Base-by-base conservation (phyloP, 2,888 invertebrate genomes). In the Amphimallon solstitiale region DNA sequence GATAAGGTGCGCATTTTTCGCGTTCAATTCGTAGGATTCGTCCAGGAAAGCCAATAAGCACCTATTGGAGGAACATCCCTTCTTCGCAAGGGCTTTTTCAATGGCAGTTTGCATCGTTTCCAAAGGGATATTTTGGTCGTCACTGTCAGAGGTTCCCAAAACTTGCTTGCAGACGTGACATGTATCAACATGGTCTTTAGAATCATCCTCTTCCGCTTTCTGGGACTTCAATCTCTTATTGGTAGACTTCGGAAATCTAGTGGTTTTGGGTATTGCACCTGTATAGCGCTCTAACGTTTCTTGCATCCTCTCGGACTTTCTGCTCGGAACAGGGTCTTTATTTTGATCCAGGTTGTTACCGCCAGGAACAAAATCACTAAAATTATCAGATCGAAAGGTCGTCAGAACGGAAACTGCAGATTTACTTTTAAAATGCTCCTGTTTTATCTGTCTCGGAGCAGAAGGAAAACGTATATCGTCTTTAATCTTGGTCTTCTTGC, bases 21-120 rank as follows among this genome's bases (percentile, higher is more conserved):
- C 59, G 54, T 60, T 66, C 14, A 66, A 40, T 35, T 66, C 66
- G 15, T 52, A 66, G 1, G 60, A 52, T 35, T 66, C 52, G 51
- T 66, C 59, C 1, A 66, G 43, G 46, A 66, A 66, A 14, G 66
- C 66, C 5, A 45, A 19, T 21, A 66, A 43, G 15, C 66, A 66
- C 3, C 61, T 40, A 15, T 66, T 66, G 0, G 29, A 23, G 10
- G 56, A 46, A 43, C 49, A 45, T 12, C 52, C 61, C 38, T 66
- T 66, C 14, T 46, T 61, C 34, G 66, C 9, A 2, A 66, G 34
- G 1, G 61, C 61, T 29, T 61, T 52, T 15, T 66, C 59, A 10
- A 61, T 52, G 1, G 61, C 51, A n/a, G 34, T n/a, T 5, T 61
- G 40, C 60, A 66, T 60, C 38, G 56, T 43, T 29, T 60, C 65